These are phyloP conservation scores for Calyptommatus sinebrachiatus DNA, from an alignment of 2,113 vertebrate genomes.

Conservation along the genomic window DNA sequence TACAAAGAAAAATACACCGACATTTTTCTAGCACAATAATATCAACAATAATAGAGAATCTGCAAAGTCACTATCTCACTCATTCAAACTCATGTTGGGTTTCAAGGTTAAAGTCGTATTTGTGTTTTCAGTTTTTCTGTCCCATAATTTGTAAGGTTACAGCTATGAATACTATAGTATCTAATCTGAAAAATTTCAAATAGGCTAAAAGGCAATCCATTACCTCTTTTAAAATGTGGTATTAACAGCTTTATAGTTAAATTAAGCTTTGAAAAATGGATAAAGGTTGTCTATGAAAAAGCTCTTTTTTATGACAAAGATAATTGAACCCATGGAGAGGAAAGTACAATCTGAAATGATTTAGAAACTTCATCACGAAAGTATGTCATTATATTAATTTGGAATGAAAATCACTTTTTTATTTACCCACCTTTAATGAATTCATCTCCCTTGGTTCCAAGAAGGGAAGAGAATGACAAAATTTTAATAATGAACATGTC, in stretches of 20 bases:
- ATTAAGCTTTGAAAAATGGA: conserved; percentile 72
- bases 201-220: conserved; percentile 68
- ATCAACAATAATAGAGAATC: conserved; percentile 19
- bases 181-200: conserved; percentile 65
- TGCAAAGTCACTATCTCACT: conserved; percentile 25
- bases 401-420: conserved; percentile 65
- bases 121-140: conserved; percentile 59
- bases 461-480: conserved; percentile 51
- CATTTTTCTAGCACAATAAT: not conserved
- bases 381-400: conserved; percentile 71
- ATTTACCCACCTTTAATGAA: conserved; percentile 71
- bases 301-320: conserved; percentile 72
- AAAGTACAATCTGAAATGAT: conserved; percentile 73
- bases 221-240: conserved; percentile 65
- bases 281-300: conserved; percentile 67
- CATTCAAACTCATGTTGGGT: conserved; percentile 51
- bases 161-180: conserved; percentile 67
- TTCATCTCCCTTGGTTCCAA: conserved; percentile 56
- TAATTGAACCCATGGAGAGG: conserved; percentile 75
- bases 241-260: conserved; percentile 71
- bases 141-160: conserved; percentile 58
- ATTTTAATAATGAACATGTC: conserved; percentile 61
- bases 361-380: conserved; percentile 72
- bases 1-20: not conserved
- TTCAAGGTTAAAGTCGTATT: conserved; percentile 71